These are phyloP conservation scores for Sarcophilus harrisii DNA, from an alignment of 2,797 vertebrate genomes.

Conservation along the genomic window DNA sequence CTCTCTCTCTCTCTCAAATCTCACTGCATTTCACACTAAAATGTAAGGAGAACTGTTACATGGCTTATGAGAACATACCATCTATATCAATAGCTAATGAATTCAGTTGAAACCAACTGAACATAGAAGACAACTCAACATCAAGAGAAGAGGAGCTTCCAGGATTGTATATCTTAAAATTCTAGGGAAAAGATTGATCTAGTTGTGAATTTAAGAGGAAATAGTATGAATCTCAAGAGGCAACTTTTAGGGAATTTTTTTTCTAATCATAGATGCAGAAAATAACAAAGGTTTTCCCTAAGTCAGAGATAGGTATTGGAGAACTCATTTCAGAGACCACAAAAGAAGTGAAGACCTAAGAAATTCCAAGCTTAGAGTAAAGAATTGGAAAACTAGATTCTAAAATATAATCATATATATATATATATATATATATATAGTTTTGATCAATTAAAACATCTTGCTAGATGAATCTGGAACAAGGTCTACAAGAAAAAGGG, in stretches of 20 bases:
- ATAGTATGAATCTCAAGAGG: neutral
- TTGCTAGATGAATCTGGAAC: neutral
- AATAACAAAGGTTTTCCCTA: neutral
- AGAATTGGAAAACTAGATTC: neutral
- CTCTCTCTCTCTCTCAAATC: no score
- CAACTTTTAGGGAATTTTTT: neutral
- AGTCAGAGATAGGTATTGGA: neutral
- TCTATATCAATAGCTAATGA: neutral
- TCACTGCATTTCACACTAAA: no score
- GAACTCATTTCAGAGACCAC: neutral
- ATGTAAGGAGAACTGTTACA: no score
- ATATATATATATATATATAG: neutral
- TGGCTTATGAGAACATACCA: no score
- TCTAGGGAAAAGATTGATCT: neutral
- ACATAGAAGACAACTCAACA: neutral
- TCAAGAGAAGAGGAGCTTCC: neutral
- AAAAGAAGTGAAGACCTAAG: neutral
- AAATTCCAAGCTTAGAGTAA: neutral
- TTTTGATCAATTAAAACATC: neutral
- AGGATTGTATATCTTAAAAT: neutral
- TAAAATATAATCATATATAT: neutral
- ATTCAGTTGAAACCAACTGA: neutral
- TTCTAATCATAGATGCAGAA: neutral
- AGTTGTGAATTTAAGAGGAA: neutral
- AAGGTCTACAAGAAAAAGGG: neutral